A percentile compares a stretch with the other conserved stretches of the same genome.
phyloP scores from a whole-genome alignment of 1,140 invertebrate species.

The Metaphire vulgaris region DNA sequence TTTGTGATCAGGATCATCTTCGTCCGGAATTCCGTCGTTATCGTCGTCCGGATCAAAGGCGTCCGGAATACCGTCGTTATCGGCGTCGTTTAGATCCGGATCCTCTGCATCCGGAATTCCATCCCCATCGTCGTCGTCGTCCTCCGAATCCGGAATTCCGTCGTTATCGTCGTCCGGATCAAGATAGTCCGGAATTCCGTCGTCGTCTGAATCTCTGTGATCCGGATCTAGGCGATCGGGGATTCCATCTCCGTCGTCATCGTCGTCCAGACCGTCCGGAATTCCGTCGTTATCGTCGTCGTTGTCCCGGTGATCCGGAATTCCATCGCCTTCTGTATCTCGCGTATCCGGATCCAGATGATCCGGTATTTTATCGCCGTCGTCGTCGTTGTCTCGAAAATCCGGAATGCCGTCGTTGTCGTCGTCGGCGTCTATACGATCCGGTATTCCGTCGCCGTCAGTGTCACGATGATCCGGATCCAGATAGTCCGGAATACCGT shows the following conservation, averaged over 20 bases:
- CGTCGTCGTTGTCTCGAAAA: constrained; percentile 18
- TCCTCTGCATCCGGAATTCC: constrained; percentile 19
- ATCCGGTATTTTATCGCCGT: constrained; percentile 16
- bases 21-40: constrained; percentile 23
- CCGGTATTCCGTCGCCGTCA: constrained; percentile 19
- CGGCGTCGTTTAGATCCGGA: constrained; percentile 15
- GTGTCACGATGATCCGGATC: constrained; percentile 13
- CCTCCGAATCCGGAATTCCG: constrained; percentile 4
- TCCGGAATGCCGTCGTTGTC: constrained; percentile 20
- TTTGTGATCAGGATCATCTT: constrained; percentile 18
- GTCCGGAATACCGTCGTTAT: constrained; percentile 15
- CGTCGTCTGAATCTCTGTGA: constrained; percentile 18
- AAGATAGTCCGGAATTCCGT: constrained; percentile 19
- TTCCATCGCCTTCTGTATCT: constrained; percentile 10
- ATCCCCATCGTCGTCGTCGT: constrained; percentile 17
- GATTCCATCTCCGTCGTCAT: constrained; percentile 15
- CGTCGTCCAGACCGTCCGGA: constrained; percentile 10
- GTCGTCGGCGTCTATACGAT: constrained; percentile 5
- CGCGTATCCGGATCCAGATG: constrained; percentile 11
- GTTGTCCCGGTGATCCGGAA: constrained; percentile 3
- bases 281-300: constrained; percentile 24
- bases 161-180: constrained; percentile 18
- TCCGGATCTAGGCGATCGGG: constrained; percentile 12
- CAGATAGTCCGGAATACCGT: constrained; percentile 14
- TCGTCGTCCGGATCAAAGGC: constrained; percentile 17